Conservation (phyloP, 2,888 invertebrate genomes). For the Nephrotoma flavescens region DNA sequence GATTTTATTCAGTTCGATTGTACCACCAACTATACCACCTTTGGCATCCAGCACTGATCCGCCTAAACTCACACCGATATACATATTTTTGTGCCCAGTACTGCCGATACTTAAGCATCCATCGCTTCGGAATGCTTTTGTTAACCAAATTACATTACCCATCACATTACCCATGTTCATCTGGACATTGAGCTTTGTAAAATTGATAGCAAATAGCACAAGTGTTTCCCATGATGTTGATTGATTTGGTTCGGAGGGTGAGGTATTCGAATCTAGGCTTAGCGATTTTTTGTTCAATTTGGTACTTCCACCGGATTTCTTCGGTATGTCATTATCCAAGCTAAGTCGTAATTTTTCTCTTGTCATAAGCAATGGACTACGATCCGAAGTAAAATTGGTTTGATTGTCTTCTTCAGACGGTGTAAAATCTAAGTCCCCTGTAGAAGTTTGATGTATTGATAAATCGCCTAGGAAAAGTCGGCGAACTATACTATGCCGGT, state of each 20-base stretch:
- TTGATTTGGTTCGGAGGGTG: conserved; percentile 44
- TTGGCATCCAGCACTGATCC: conserved; percentile 89
- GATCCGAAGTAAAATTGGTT: conserved; percentile 12
- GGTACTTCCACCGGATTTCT: conserved; percentile 24
- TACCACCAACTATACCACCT: conserved; percentile 95
- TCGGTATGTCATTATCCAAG: conserved; percentile 36
- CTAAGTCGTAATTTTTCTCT: conserved; percentile 43
- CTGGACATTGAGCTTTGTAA: conserved; percentile 88
- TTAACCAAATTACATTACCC: conserved; percentile 94
- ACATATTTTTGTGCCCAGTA: conserved; percentile 85
- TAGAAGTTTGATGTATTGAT: conserved; percentile 37
- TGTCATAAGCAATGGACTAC: conserved; percentile 25
- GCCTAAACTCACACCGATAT: conserved; percentile 73
- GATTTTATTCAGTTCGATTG: conserved; percentile 78
- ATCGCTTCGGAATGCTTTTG: conserved; percentile 81
- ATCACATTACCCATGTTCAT: conserved; percentile 99
- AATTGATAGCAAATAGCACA: conserved; percentile 90
- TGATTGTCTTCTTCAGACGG: conserved; percentile 9
- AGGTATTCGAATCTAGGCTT: conserved; percentile 40
- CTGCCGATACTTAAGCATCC: conserved; percentile 88
- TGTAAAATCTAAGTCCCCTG: conserved; percentile 9
- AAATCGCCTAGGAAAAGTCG: conserved; percentile 88
- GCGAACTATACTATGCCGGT: conserved; percentile 82
- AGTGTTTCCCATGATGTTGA: conserved; percentile 88
- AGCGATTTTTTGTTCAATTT: conserved; percentile 40